A percentile compares a stretch with the other conserved stretches of the same genome.
phyloP scores from a whole-genome alignment of 1,140 invertebrate species.

The Drosophila carrolli region DNA sequence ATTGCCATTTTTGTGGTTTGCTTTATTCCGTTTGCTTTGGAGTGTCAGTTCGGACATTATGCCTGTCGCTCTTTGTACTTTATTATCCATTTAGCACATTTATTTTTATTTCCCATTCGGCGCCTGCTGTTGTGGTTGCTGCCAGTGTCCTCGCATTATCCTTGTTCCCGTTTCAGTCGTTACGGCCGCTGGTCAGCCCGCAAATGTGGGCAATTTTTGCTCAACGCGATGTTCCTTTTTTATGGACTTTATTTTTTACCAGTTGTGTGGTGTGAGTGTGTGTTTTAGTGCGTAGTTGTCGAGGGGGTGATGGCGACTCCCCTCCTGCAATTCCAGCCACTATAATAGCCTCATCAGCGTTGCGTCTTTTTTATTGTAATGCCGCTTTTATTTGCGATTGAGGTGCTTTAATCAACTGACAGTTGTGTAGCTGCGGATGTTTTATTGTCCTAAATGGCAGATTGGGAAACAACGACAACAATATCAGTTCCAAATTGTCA shows the following conservation, averaged over 20 bases:
- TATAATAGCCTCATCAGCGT: constrained; percentile 76
- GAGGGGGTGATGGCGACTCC: constrained; percentile 38
- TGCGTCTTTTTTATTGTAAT: constrained; percentile 59
- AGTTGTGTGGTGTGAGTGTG: constrained; percentile 51
- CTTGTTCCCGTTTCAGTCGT: constrained; percentile 39
- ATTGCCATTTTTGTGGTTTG: constrained; percentile 38
- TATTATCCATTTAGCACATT: constrained; percentile 83
- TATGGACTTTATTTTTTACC: constrained; percentile 79
- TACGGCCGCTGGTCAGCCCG: constrained; percentile 61
- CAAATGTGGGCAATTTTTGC: constrained; percentile 67
- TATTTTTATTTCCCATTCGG: constrained; percentile 72
- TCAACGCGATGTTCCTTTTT: constrained; percentile 50
- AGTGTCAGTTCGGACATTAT: constrained; percentile 72
- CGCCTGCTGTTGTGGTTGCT: constrained; percentile 34
- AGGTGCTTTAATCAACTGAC: constrained; percentile 75
- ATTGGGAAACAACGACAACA: neutral
- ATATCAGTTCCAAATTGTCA: neutral
- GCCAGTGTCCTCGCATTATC: constrained; percentile 63
- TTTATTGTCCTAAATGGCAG: constrained; percentile 39
- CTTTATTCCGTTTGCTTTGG: constrained; percentile 35
- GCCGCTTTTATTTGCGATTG: constrained; percentile 51
- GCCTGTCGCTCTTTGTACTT: constrained; percentile 75
- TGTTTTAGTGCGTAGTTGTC: constrained; percentile 57
- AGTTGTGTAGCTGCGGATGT: constrained; percentile 42
- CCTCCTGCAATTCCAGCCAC: constrained; percentile 54